phyloP scores from a whole-genome alignment of 2,113 vertebrate species.

The Corvus hawaiiensis region DNA sequence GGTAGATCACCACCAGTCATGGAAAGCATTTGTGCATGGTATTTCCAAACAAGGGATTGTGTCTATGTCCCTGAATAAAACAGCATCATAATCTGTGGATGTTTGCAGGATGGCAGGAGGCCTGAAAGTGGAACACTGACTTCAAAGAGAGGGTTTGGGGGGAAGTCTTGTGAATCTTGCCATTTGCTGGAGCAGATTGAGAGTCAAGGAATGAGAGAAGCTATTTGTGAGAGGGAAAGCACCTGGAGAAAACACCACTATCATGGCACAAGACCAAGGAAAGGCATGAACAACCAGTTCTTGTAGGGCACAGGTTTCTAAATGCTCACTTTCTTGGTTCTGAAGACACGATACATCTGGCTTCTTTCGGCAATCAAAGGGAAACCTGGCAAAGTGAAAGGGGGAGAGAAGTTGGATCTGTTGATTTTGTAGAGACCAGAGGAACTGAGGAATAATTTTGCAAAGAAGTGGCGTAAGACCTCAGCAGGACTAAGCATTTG shows the following conservation, averaged over 20 bases:
- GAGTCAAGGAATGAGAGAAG: neutral
- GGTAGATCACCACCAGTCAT: neutral
- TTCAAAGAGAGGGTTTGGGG: neutral
- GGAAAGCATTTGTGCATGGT: neutral
- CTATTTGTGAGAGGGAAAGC: neutral
- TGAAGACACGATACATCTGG: neutral
- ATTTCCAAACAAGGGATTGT: neutral
- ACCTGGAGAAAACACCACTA: neutral
- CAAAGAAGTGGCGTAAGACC: neutral
- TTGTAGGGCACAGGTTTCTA: neutral
- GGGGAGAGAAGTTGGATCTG: neutral
- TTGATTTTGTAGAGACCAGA: neutral
- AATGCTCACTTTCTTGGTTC: neutral
- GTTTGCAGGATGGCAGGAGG: neutral
- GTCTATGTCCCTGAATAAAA: neutral
- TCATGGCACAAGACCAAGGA: neutral
- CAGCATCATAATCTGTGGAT: neutral
- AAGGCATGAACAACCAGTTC: neutral
- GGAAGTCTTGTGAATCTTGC: neutral
- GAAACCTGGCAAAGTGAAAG: neutral
- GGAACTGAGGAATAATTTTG: neutral
- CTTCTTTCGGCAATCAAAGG: neutral
- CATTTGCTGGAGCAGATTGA: neutral
- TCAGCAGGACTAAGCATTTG: neutral
- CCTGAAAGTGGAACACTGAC: neutral